A percentile compares a stretch with the other conserved stretches of the same genome.
Conservation (phyloP, 30 jellyfish, hydroid and myxozoan genomes). For the Cassiopea andromeda region DNA sequence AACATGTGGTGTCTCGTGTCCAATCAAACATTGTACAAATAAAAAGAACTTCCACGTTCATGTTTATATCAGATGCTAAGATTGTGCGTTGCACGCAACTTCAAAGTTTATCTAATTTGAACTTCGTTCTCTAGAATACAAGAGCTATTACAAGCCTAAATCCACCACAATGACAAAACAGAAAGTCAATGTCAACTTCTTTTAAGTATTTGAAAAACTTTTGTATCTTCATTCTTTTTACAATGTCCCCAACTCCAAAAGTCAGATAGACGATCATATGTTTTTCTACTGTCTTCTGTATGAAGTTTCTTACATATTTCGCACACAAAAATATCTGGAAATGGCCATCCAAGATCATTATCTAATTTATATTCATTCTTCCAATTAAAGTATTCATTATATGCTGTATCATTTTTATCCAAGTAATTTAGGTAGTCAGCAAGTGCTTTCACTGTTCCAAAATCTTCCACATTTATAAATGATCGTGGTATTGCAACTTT, state of each 20-base stretch:
- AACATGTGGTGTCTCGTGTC: too few species aligned
- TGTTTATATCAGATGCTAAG: too few species aligned
- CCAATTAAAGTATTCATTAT: slow-evolving; percentile 70
- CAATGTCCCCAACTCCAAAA: slow-evolving; percentile 54
- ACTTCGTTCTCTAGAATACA: too few species aligned
- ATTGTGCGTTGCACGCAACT: too few species aligned
- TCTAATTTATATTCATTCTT: slow-evolving; percentile 27
- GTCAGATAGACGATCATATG: slow-evolving; percentile 31
- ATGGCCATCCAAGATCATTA: slow-evolving; percentile 61
- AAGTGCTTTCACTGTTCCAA: slow-evolving; percentile 44
- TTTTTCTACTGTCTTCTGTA: background rate
- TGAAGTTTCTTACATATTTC: slow-evolving; percentile 55
- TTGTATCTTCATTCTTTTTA: background rate
- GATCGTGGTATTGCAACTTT: slow-evolving; percentile 82
- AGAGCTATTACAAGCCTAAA: too few species aligned
- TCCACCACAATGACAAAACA: too few species aligned
- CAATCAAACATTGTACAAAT: too few species aligned
- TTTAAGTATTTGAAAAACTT: background rate
- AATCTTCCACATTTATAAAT: slow-evolving; percentile 48
- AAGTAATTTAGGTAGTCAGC: slow-evolving; percentile 56
- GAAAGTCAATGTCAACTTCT: background rate
- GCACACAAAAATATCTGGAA: slow-evolving; percentile 37
- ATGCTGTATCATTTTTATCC: slow-evolving; percentile 75
- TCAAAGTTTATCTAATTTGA: too few species aligned
- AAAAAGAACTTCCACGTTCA: too few species aligned